Percentiles rank a stretch among this genome's conserved stretches.
These are phyloP conservation scores for Antheraea yamamai DNA, from an alignment of 2,888 invertebrate species.

Conservation along the genomic window DNA sequence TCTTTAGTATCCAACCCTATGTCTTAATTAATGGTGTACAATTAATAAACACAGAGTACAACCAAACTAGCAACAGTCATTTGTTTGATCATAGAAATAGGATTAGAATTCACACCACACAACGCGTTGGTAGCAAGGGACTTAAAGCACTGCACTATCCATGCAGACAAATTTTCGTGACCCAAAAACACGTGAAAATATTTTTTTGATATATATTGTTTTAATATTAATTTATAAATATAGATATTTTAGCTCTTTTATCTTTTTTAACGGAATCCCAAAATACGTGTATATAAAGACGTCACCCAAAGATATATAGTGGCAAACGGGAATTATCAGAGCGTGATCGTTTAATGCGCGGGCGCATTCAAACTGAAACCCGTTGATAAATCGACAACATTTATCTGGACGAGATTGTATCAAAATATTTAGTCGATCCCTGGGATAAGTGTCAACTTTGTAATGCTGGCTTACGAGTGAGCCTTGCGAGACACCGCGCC, in stretches of 20 bases:
- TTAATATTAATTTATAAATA: background rate
- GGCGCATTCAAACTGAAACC: slow-evolving; percentile 46
- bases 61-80: too few relatives aligned
- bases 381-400: slow-evolving; percentile 77
- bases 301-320: slow-evolving; percentile 71
- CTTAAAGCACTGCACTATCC: too few relatives aligned
- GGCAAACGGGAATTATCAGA: slow-evolving; percentile 63
- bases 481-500: slow-evolving; percentile 44
- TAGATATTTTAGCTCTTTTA: background rate
- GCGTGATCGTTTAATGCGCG: slow-evolving; percentile 52
- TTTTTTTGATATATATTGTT: background rate
- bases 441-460: slow-evolving; percentile 71
- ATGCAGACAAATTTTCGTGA: too few relatives aligned
- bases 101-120: too few relatives aligned
- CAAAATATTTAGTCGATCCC: slow-evolving; percentile 76
- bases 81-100: too few relatives aligned
- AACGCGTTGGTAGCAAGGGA: too few relatives aligned
- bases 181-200: too few relatives aligned
- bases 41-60: too few relatives aligned
- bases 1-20: too few relatives aligned
- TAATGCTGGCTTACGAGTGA: slow-evolving; percentile 64
- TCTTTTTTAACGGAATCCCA: slow-evolving; percentile 3
- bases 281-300: slow-evolving; percentile 59
- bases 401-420: slow-evolving; percentile 76
- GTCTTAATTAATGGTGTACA: too few relatives aligned